Conservation (phyloP, 2,797 vertebrate genomes). For the Strix occidentalis region DNA sequence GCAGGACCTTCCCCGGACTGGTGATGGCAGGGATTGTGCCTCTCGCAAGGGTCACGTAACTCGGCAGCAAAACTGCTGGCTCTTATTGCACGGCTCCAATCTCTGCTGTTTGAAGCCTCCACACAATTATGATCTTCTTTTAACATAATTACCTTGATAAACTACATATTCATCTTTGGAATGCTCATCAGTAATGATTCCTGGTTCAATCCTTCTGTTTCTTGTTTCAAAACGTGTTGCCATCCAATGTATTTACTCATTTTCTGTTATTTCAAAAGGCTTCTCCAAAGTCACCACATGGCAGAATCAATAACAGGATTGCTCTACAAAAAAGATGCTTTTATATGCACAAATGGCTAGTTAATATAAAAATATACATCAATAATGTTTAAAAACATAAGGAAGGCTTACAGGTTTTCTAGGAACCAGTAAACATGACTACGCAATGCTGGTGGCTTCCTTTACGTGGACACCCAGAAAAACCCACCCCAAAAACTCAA, state of each 20-base stretch:
- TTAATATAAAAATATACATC: not conserved
- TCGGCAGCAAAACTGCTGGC: not conserved
- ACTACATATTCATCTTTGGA: not conserved
- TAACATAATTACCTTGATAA: not conserved
- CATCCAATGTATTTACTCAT: not conserved
- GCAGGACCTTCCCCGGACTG: not conserved
- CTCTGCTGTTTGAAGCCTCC: not conserved
- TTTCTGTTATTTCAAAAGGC: not conserved
- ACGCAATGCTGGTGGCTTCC: not conserved
- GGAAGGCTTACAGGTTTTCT: not conserved
- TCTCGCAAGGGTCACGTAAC: not conserved
- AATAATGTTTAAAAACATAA: not conserved
- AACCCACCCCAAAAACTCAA: not conserved
- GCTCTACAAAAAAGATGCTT: not conserved
- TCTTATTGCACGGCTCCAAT: not conserved
- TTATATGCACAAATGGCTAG: not conserved
- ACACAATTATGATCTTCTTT: not conserved
- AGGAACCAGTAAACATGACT: not conserved
- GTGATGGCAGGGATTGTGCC: fast-evolving
- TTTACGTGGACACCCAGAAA: not conserved
- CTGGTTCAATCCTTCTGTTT: not conserved
- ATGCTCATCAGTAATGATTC: not conserved
- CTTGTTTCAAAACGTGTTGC: not conserved
- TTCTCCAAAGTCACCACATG: not conserved
- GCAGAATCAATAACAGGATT: not conserved